Percentiles rank a stretch among this genome's conserved stretches.
These are phyloP conservation scores for Odontomyia ornata DNA, from an alignment of 2,888 invertebrate species.

Conservation along the genomic window DNA sequence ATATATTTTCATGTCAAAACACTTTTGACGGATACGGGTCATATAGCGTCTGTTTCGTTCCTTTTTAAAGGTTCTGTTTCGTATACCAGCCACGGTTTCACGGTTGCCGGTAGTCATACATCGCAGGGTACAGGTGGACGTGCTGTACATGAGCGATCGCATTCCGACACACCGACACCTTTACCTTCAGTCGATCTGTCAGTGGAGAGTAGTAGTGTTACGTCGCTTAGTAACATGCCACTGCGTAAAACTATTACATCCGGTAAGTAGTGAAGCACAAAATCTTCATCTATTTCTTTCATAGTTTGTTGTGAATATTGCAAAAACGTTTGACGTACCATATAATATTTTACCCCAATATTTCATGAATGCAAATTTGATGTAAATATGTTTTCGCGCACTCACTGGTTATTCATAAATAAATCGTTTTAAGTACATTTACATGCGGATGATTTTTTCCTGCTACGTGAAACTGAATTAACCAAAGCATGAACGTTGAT, in stretches of 20 bases:
- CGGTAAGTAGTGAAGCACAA: conserved; percentile 65
- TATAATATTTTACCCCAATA: too few relatives aligned
- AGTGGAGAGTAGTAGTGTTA: conserved; percentile 94
- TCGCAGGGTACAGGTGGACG: conserved; percentile 59
- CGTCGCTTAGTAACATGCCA: conserved; percentile 89
- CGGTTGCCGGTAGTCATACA: conserved; percentile 7
- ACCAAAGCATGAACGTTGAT: too few relatives aligned
- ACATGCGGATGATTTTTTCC: too few relatives aligned
- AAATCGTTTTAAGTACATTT: too few relatives aligned
- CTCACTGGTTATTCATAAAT: too few relatives aligned
- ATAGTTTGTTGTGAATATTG: too few relatives aligned
- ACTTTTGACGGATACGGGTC: background rate
- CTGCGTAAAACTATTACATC: conserved; percentile 82
- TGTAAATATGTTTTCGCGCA: too few relatives aligned
- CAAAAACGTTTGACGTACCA: too few relatives aligned
- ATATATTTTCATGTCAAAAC: too few relatives aligned
- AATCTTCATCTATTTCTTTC: background rate
- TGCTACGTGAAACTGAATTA: too few relatives aligned
- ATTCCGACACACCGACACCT: conserved; percentile 87
- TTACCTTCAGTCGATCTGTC: conserved; percentile 88
- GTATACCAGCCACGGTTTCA: conserved; percentile 51
- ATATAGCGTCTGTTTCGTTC: background rate
- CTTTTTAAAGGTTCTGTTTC: conserved; percentile 49
- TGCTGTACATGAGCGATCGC: conserved; percentile 86
- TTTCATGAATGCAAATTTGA: too few relatives aligned